These are phyloP conservation scores for Deroplatys truncata DNA, from an alignment of 2,888 invertebrate species.

Conservation along the genomic window DNA sequence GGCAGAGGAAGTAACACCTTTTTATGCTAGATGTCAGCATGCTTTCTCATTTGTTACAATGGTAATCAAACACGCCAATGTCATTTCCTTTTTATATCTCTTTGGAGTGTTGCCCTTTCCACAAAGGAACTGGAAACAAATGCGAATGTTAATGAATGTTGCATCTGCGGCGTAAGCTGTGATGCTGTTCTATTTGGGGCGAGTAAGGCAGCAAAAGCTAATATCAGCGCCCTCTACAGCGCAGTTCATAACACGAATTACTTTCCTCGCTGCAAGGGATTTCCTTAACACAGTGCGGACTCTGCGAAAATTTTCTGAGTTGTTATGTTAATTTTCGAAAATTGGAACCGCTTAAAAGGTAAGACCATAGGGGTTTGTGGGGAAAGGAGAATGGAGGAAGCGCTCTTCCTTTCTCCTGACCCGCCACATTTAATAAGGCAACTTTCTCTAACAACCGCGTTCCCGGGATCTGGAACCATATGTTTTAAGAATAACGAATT, in stretches of 20 bases:
- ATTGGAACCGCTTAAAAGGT: not conserved
- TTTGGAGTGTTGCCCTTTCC: no score
- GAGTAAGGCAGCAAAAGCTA: not conserved
- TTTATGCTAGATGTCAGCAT: no score
- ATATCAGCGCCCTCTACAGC: not conserved
- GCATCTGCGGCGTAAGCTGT: no score
- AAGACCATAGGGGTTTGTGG: not conserved
- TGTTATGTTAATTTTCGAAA: conserved; percentile 10
- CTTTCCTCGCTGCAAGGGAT: not conserved
- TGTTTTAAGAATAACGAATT: not conserved
- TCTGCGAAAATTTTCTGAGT: not conserved
- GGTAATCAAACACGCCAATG: no score
- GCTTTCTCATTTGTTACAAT: no score
- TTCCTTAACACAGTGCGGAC: not conserved
- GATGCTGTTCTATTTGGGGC: not conserved
- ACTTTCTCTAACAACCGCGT: not conserved
- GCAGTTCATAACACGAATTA: not conserved
- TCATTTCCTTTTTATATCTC: no score
- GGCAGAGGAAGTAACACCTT: no score
- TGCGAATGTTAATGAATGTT: not conserved
- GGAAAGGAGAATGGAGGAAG: not conserved
- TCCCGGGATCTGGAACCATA: not conserved
- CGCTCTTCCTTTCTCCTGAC: not conserved
- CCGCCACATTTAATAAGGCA: not conserved
- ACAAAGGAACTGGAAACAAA: not conserved